These are phyloP conservation scores for Sarcoramphus papa DNA, from an alignment of 2,797 vertebrate species.

Conservation along the genomic window DNA sequence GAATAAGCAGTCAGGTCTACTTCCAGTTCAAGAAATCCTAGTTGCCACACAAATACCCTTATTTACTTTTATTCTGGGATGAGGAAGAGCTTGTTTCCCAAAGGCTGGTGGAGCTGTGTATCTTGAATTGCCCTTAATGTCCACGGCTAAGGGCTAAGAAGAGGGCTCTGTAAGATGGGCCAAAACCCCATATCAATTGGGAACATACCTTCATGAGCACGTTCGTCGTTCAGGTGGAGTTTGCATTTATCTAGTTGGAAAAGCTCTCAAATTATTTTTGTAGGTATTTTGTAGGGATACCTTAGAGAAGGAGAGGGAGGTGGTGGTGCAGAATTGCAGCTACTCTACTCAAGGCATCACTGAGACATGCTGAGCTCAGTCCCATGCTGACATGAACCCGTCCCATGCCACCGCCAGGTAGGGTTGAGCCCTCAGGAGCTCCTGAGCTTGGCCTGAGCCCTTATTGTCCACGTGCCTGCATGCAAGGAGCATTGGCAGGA, in stretches of 20 bases:
- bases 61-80: not conserved
- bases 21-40: not conserved
- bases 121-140: not conserved
- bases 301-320: not conserved
- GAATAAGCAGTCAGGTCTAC: not conserved
- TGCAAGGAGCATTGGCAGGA: not conserved
- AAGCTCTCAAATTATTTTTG: not conserved
- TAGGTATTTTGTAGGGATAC: not conserved
- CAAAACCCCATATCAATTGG: not conserved
- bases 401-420: not conserved
- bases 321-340: not conserved
- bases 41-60: not conserved
- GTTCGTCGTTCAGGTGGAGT: not conserved
- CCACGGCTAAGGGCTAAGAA: not conserved
- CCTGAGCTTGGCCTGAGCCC: not conserved
- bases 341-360: not conserved
- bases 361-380: not conserved
- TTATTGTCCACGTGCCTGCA: not conserved
- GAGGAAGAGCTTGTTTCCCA: not conserved
- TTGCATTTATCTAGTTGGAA: not conserved
- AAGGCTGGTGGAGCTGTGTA: not conserved
- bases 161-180: not conserved
- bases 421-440: not conserved
- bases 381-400: fast-evolving
- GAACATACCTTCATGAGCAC: not conserved